Evolutionary conservation across 2,113 vertebrate genomes (phyloP).

Genomic region (Anarrhichthys ocellatus): DNA sequence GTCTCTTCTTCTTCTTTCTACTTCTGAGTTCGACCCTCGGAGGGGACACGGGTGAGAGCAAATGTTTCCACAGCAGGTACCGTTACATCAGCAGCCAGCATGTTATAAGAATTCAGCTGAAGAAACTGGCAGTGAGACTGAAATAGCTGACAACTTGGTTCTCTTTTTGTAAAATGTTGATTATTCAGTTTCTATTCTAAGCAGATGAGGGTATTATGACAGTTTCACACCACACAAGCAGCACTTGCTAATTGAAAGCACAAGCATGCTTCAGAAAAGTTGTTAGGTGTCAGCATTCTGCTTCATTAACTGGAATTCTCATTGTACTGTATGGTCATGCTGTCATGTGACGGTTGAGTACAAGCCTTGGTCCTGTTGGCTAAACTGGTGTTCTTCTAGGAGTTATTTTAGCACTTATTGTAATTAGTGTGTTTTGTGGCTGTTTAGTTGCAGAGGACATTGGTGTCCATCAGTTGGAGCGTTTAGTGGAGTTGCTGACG

Average conservation of each 20-base stretch:
- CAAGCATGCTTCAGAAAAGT: conserved; percentile 20
- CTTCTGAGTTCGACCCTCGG: conserved; percentile 24
- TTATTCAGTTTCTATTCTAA: conserved; percentile 46
- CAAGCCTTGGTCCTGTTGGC: not conserved
- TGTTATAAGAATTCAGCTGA: not conserved
- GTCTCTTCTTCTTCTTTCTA: conserved; percentile 32
- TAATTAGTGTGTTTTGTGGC: not conserved
- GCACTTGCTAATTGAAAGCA: conserved; percentile 53
- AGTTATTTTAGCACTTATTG: not conserved
- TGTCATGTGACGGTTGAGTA: not conserved
- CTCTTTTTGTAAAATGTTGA: conserved; percentile 36
- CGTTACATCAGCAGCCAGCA: conserved; percentile 6
- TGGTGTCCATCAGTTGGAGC: conserved; percentile 73
- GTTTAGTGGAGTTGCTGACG: conserved; percentile 79
- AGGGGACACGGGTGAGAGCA: conserved; percentile 81
- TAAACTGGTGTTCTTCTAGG: not conserved
- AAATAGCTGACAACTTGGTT: conserved; percentile 29
- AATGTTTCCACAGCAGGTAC: conserved; percentile 3
- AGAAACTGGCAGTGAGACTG: conserved; percentile 2
- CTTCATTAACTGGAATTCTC: conserved; percentile 31
- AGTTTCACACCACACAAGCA: conserved; percentile 26
- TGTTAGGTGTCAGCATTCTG: conserved; percentile 34
- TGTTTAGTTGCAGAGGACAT: conserved; percentile 76
- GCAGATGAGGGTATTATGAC: conserved; percentile 35
- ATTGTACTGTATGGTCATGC: not conserved